phyloP scores from a whole-genome alignment of 2,888 invertebrate genomes.

The Hirtodrosophila alboralis region DNA sequence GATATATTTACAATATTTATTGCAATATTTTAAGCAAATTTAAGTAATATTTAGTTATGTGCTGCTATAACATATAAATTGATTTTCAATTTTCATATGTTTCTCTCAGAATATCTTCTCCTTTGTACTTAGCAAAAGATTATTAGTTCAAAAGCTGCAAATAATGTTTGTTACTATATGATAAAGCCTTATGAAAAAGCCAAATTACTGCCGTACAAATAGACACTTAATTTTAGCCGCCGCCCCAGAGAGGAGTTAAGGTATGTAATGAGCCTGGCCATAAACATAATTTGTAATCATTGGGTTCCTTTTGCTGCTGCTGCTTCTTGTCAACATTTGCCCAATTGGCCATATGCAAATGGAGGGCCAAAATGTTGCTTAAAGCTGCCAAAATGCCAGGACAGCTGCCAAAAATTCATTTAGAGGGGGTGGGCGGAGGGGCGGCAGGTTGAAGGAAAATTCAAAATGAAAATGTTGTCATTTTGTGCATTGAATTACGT shows the following conservation, averaged over 20 bases:
- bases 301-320: slow-evolving; percentile 33
- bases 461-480: slow-evolving; percentile 74
- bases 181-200: slow-evolving; percentile 28
- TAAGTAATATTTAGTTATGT: too few species aligned
- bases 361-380: slow-evolving; percentile 39
- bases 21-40: too few species aligned
- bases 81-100: too few species aligned
- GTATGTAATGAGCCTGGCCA: slow-evolving; percentile 48
- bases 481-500: slow-evolving; percentile 77
- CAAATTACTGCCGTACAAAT: slow-evolving; percentile 43
- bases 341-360: slow-evolving; percentile 75
- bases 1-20: too few species aligned
- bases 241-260: slow-evolving; percentile 36
- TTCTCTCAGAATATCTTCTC: too few species aligned
- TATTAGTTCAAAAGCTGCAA: too few species aligned
- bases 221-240: slow-evolving; percentile 54
- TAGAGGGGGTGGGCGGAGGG: not conserved
- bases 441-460: slow-evolving; percentile 13
- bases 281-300: slow-evolving; percentile 53
- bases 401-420: slow-evolving; percentile 49
- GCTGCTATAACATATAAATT: too few species aligned
- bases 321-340: slow-evolving; percentile 63
- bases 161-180: slow-evolving; percentile 13
- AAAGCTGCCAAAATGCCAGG: slow-evolving; percentile 29
- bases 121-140: too few species aligned